Evolutionary conservation across 2,113 vertebrate genomes (phyloP), one percentile per base, ranked within the genome.

Genomic region (Chamaea fasciata): DNA sequence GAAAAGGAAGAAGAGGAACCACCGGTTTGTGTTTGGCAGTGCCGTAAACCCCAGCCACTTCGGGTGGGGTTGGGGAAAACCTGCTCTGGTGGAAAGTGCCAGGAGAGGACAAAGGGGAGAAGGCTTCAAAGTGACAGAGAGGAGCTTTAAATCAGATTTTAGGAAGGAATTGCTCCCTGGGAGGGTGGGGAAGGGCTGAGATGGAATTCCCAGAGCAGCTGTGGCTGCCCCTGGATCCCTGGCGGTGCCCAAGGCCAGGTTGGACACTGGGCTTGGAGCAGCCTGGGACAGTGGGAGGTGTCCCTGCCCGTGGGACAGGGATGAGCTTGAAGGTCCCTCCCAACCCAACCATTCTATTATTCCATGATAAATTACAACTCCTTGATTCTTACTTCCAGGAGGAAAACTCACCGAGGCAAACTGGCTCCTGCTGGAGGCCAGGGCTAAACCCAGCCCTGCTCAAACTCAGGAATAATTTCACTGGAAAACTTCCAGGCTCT

Each of bases 391-490:
- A 4, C 14, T 1, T 12, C 22, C 26, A 75, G 20, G 18, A 60
- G 46, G n/a, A 79, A 23, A 16, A 13, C 39, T 63, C 13, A 1
- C 5, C 6, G 0, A 13, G 26, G 59, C 9, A n/a, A 62, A 7
- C 8, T 24, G 52, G 52, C 44, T 71, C n/a, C 19, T 6, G 5
- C 0, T 1, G 15, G 62, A 49, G 57, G 17, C 47, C 63, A n/a
- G 46, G 62, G 20, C 37, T 26, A 16, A 87, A 41, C 5, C 9
- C 5, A 10, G 7, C 8, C 4, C 63, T 17, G 65, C 62, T 3
- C 63, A 8, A 39, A 33, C 1, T 16, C 0, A 8, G 14, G 52
- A 37, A 35, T 3, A 11, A 16, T 35, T 82, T 4, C 3, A 16
- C 8, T 57, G 28, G 55, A 2, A 27, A 35, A 30, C 12, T 27